phyloP scores from a whole-genome alignment of 2,888 invertebrate genomes.

The Phasia obesa region DNA sequence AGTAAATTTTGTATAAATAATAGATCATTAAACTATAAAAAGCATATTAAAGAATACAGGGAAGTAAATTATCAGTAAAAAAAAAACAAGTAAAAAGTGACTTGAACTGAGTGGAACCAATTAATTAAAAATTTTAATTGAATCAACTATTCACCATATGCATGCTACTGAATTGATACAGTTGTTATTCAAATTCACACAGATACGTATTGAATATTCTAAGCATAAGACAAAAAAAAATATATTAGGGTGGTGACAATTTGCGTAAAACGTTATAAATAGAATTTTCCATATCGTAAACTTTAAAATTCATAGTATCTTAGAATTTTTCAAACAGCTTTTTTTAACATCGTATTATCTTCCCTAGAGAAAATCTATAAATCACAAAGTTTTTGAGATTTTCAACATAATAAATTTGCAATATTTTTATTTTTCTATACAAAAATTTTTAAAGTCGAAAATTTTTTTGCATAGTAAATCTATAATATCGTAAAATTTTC shows the following conservation, averaged over 20 bases:
- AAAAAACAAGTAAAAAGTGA: constrained; percentile 3
- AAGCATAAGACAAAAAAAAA: not conserved
- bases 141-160: constrained; percentile 27
- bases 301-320: too few species aligned
- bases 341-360: too few species aligned
- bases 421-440: too few species aligned
- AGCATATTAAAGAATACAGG: constrained; percentile 12
- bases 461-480: too few species aligned
- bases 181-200: not conserved
- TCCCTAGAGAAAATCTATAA: too few species aligned
- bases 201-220: constrained; percentile 3
- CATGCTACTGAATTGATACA: not conserved
- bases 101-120: constrained; percentile 40
- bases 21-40: constrained; percentile 29
- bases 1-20: not conserved
- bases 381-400: too few species aligned
- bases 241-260: not conserved
- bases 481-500: too few species aligned
- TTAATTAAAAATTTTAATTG: constrained; percentile 53
- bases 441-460: too few species aligned
- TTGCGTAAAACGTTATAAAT: not conserved
- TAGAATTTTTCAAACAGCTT: too few species aligned
- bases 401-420: too few species aligned
- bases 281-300: not conserved
- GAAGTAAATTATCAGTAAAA: constrained; percentile 14